phyloP scores from a whole-genome alignment of 2,113 vertebrate genomes.

The Eonycteris spelaea region DNA sequence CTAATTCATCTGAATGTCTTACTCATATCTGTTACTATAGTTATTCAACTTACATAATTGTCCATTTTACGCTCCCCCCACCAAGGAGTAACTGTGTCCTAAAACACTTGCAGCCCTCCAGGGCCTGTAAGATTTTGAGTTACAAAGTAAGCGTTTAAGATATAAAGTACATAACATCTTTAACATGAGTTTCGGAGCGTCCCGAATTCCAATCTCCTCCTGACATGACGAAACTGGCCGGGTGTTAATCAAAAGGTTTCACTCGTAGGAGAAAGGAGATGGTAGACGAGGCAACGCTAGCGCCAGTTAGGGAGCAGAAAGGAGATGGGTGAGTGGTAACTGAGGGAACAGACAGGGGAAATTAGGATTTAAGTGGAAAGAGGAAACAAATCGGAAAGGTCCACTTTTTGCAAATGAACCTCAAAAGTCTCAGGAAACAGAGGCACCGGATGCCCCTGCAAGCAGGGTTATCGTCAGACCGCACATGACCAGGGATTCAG shows the following conservation, averaged over 20 bases:
- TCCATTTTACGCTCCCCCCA: background rate
- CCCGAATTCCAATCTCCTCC: background rate
- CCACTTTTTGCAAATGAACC: background rate
- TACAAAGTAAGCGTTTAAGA: background rate
- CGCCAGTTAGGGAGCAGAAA: background rate
- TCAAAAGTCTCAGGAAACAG: constrained; percentile 2
- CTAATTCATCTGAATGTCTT: background rate
- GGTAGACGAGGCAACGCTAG: background rate
- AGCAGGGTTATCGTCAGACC: background rate
- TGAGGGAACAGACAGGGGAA: background rate
- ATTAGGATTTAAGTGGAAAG: constrained; percentile 5
- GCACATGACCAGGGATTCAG: background rate
- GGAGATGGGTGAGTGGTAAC: background rate
- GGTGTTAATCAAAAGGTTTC: background rate
- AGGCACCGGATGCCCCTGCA: background rate
- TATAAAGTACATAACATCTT: background rate
- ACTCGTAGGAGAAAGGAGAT: background rate
- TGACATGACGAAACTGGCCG: background rate
- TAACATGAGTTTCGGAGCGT: background rate
- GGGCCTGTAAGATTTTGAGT: background rate
- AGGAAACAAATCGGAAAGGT: background rate
- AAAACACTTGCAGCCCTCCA: background rate
- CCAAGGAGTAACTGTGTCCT: background rate
- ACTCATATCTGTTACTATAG: background rate
- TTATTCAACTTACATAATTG: background rate